Base-by-base conservation (phyloP, 2,888 invertebrate genomes). In the Cyclophora punctaria region DNA sequence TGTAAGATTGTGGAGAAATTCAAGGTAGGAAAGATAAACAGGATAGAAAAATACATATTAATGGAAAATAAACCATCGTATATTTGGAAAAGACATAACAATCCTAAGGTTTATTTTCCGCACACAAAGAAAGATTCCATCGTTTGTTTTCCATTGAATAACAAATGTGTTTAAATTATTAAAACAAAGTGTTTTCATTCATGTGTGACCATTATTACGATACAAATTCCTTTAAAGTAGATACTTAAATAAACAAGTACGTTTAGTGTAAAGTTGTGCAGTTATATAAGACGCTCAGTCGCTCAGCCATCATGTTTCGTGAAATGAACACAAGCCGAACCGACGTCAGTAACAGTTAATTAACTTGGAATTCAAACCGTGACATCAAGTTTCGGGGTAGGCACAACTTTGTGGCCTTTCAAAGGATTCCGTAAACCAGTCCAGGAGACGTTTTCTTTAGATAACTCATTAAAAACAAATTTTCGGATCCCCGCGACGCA, bases 381-480 rank as follows among this genome's bases (percentile, higher is more conserved):
- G 72, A 75, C 68, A 71, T 68, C 58, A 77, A 77, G 65, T 78
- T 77, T 67, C 52, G 64, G 67, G 37, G 67, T 64, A 64, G 63
- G 67, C 64, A 60, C 57, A 74, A 78, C 68, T 78, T 71, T 58
- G 65, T 59, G 56, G 63, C 68, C 71, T 75, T 75, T 74, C 71
- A 73, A 78, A 78, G 73, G 72, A 73, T 71, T 68, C 73, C 67
- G 54, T 57, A 59, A 56, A 59, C 47, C 55, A 69, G 68, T 66
- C 63, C 59, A 59, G 59, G 64, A 66, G 66, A 69, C 68, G 63
- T 65, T 71, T 72, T 70, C 71, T 71, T 73, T 64, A 66, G 63
- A 69, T 69, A 71, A 78, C 70, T 77, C 72, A 73, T 78, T 77
- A 73, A 73, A 73, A 78, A 73, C 69, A 67, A 76, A 77, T 63